These are phyloP conservation scores for Drosophila dives DNA, from an alignment of 2,888 invertebrate species.

Conservation along the genomic window DNA sequence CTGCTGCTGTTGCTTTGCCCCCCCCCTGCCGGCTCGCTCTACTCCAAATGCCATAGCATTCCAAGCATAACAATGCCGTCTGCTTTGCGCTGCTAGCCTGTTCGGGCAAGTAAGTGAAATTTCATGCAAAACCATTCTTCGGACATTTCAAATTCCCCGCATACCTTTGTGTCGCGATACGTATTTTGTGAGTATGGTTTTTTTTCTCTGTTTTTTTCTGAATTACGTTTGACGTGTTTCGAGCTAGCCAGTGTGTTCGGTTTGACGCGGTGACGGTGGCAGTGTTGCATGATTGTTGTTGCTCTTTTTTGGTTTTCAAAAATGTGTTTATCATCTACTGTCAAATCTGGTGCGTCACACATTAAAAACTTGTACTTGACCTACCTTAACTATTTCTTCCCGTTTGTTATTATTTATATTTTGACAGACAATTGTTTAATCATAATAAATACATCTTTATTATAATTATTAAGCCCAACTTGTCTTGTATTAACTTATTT, in stretches of 20 bases:
- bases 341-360: not conserved
- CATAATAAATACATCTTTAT: not conserved
- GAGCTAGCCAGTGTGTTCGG: not conserved
- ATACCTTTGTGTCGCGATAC: constrained; percentile 67
- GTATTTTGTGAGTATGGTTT: constrained; percentile 4
- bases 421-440: not conserved
- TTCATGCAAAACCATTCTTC: constrained; percentile 83
- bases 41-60: constrained; percentile 61
- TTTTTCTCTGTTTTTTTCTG: constrained; percentile 26
- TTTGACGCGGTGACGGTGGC: constrained; percentile 1
- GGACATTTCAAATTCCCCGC: constrained; percentile 83
- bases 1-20: constrained; percentile 11
- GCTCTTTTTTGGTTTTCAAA: not conserved
- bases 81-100: constrained; percentile 79
- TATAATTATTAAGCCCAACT: not conserved
- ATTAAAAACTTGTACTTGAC: not conserved
- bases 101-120: constrained; percentile 81
- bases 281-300: not conserved
- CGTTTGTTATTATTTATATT: too few species aligned
- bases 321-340: not conserved
- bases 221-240: constrained; percentile 20
- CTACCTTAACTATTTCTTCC: not conserved
- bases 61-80: constrained; percentile 74
- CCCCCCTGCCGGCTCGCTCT: constrained; percentile 10
- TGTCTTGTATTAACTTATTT: not conserved